A percentile compares a stretch with the other conserved stretches of the same genome.
These are phyloP conservation scores for Nephrotoma appendiculata DNA, from an alignment of 2,888 invertebrate species.

Conservation along the genomic window DNA sequence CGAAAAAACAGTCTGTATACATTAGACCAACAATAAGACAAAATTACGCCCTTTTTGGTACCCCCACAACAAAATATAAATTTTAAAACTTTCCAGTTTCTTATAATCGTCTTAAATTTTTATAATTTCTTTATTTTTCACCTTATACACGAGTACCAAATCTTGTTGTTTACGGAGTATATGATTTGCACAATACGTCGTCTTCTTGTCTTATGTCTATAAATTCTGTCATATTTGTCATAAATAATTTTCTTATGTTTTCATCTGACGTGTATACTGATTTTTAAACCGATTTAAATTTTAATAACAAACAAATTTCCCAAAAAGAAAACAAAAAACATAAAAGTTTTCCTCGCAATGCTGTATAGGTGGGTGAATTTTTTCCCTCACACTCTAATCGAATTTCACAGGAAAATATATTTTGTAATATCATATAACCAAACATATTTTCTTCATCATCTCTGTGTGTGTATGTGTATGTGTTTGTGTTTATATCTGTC, in stretches of 20 bases:
- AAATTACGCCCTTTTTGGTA: too few relatives aligned
- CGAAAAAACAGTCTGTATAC: too few relatives aligned
- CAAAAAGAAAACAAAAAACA: neutral
- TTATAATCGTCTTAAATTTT: neutral
- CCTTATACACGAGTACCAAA: neutral
- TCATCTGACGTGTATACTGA: neutral
- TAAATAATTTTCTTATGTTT: neutral
- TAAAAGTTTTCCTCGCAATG: neutral
- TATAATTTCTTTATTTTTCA: neutral
- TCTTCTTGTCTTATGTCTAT: neutral
- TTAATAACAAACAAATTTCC: neutral
- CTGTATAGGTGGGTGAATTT: neutral
- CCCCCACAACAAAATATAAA: neutral
- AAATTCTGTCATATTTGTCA: neutral
- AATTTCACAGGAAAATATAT: neutral
- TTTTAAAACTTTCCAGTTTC: neutral
- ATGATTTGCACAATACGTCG: neutral
- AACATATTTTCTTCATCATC: neutral
- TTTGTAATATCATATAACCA: neutral
- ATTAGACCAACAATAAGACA: too few relatives aligned
- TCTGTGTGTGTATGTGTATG: neutral
- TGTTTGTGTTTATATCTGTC: neutral
- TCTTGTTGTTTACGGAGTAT: neutral
- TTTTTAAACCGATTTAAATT: neutral
- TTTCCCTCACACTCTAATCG: neutral